Base-by-base conservation (phyloP, 2,888 invertebrate species). In the Napeogenes sylphis region DNA sequence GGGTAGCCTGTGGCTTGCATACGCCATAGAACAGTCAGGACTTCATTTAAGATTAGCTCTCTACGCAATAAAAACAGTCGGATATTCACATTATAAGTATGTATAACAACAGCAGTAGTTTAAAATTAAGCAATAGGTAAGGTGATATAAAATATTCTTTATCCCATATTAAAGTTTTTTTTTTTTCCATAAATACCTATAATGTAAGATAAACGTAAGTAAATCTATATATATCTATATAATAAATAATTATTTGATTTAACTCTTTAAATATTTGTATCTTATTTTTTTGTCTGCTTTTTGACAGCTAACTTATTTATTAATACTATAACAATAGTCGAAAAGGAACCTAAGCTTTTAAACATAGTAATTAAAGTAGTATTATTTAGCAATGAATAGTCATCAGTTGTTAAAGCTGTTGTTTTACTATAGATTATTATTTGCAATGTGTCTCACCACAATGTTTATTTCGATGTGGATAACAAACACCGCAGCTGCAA, bases 401-500 rank as follows among this genome's bases (percentile, higher is more conserved):
- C 21, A 21, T 21, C 21, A 21, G 21, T 21, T 21, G 21, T 21
- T 21, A 21, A 21, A 21, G 21, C 21, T 21, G 21, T 55, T 61
- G 33, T 56, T 56, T 32, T 61, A 66, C 79, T 80, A 33, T 71
- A 94, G 95, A 79, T 87, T 97, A 65, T 93, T 97, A 76, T 92
- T 96, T 71, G 96, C 96, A 0, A 90, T 97, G 69, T 94, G 95
- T 81, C 84, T 93, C 57, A 95, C 96, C 1, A 96, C 97, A 0
- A 96, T 95, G 94, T 96, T 97, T 71, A 92, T 97, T 58, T 97
- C 97, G 0, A 97, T 97, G 97, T 98, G 97, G 97, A 96, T 98
- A 65, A 96, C 96, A 30, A 98, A 98, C 81, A 97, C 97, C 0
- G 97, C 97, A 3, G 96, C 96, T 0, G 94, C 96, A 0, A 96